These are phyloP conservation scores for Styela plicata DNA, from an alignment of 23 tunicate species.

Conservation along the genomic window DNA sequence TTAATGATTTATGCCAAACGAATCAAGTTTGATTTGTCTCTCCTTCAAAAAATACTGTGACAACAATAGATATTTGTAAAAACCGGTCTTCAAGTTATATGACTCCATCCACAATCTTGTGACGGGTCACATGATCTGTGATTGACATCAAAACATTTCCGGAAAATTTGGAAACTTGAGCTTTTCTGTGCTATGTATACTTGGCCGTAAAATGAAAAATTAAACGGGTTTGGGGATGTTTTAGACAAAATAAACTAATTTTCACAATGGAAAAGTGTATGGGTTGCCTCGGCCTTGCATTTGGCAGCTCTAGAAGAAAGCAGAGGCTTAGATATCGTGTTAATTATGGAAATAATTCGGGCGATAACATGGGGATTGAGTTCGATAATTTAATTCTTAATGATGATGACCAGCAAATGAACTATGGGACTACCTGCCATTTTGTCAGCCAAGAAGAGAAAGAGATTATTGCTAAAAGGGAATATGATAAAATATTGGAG, in stretches of 20 bases:
- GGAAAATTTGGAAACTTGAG: too few relatives aligned
- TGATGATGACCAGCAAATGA: conserved; percentile 41
- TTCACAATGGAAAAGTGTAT: conserved; percentile 86
- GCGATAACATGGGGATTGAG: conserved; percentile 59
- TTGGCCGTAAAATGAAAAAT: too few relatives aligned
- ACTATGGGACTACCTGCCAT: conserved; percentile 61
- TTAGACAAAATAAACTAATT: background rate
- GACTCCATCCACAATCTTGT: too few relatives aligned
- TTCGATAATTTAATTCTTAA: conserved; percentile 75
- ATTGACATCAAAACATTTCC: background rate
- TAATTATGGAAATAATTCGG: conserved; percentile 60
- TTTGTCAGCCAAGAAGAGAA: conserved; percentile 61
- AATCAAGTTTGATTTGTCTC: too few relatives aligned
- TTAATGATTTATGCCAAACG: too few relatives aligned
- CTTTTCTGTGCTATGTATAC: too few relatives aligned
- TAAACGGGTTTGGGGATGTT: too few relatives aligned
- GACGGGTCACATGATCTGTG: background rate
- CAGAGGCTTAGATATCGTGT: conserved; percentile 60
- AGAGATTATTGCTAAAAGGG: conserved; percentile 58
- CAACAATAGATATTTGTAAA: too few relatives aligned
- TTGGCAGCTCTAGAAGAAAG: conserved; percentile 49
- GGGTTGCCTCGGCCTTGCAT: conserved; percentile 58
- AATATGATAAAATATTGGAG: conserved; percentile 76
- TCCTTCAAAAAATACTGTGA: too few relatives aligned
- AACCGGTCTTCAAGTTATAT: too few relatives aligned